phyloP scores from a whole-genome alignment of 2,113 vertebrate species.

The Podocnemis expansa region DNA sequence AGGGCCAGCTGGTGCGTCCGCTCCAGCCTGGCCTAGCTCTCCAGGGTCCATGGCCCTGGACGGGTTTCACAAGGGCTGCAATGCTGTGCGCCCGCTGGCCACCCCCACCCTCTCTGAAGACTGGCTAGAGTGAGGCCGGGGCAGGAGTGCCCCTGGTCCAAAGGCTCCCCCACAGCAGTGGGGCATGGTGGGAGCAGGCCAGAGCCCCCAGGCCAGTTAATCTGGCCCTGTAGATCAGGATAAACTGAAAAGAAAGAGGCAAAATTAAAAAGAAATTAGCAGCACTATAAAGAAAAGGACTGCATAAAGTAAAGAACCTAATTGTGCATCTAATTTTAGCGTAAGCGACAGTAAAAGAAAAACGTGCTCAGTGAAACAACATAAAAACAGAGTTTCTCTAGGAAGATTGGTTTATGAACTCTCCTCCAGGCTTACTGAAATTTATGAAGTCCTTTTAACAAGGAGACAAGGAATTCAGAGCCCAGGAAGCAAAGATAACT shows the following conservation, averaged over 20 bases:
- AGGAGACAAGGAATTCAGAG: constrained; percentile 13
- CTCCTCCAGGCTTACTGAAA: background rate
- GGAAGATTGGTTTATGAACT: background rate
- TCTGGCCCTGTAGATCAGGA: no score
- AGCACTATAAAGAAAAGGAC: background rate
- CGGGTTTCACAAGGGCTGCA: no score
- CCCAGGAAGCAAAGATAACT: background rate
- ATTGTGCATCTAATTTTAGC: background rate
- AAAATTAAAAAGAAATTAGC: background rate
- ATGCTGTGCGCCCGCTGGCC: no score
- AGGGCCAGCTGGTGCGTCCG: no score
- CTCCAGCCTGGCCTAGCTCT: no score
- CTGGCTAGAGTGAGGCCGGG: no score
- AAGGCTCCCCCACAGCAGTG: no score
- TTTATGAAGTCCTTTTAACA: background rate
- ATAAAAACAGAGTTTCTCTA: background rate
- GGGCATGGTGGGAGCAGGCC: no score
- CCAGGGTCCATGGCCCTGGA: no score
- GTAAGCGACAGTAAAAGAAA: background rate
- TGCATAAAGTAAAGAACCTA: background rate
- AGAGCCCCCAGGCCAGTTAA: no score
- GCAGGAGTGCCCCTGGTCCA: no score
- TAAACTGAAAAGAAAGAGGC: background rate
- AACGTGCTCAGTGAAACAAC: rapidly evolving
- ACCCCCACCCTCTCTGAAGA: no score